Base-by-base conservation (phyloP, 2,113 vertebrate genomes). In the Pogona vitticeps region DNA sequence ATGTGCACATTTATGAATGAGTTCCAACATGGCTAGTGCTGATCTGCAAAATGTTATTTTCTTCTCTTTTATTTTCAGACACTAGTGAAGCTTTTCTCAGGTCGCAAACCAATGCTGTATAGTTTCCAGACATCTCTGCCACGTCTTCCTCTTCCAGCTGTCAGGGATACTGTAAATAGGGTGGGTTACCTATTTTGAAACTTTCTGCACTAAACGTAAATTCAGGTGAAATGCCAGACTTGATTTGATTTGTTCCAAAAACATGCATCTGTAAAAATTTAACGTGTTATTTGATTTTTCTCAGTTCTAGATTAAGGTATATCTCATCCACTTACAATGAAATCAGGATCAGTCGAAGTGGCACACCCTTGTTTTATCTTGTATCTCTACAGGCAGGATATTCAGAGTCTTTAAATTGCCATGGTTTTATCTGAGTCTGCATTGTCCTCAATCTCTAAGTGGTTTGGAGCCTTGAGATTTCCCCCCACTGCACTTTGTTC, bases 51-150 rank as follows among this genome's bases (percentile, higher is more conserved):
- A 1, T 0, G 59, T 72, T 20, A 86, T 76, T 90, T 42, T 87
- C 83, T 76, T 78, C 72, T 91, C 1, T 84, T 83, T 83, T 81
- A 52, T 84, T 86, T 77, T 56, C 90, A 99, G 99, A 0, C 94
- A 31, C 95, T 99, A 90, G 98, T 99, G 87, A 99, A 98, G 93
- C 91, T 99, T 89, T 98, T 99, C 78, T 99, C 99, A 2, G 98
- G 99, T 80, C 97, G 97, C 17, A 99, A 98, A 83, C 98, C 98
- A 68, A 98, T 99, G 98, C 88, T 99, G 21, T 99, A 98, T 95
- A 99, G 98, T 92, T 99, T 99, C 96, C 99, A 99, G 96, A 98
- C 97, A 1, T 98, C 98, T 0, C 92, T 99, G 71, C 99, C 98
- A 0, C 97, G 97, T 36, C 93, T 98, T 61, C 98, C 99, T 0